Conservation (phyloP, 2,888 invertebrate genomes). For the Tetanocera ferruginea region DNA sequence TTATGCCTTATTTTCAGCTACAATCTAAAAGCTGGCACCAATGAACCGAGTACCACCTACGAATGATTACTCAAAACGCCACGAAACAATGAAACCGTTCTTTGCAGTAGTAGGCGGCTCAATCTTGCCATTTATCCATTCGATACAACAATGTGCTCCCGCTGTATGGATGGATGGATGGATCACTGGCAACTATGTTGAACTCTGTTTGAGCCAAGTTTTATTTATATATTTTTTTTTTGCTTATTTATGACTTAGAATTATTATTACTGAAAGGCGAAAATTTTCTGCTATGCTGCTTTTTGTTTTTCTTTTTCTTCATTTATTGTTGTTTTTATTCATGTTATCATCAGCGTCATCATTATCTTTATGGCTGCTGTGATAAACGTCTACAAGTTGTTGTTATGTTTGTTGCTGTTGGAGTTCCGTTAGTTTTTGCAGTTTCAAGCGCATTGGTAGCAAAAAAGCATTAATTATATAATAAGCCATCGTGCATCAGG, state of each 20-base stretch:
- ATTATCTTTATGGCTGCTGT: background rate
- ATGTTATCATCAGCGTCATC: background rate
- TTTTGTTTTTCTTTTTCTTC: background rate
- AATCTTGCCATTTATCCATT: background rate
- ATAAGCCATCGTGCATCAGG: slow-evolving; percentile 4
- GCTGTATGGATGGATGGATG: background rate
- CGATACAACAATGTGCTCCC: background rate
- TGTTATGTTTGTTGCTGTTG: background rate
- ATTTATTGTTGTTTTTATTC: background rate
- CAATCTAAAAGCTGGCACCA: slow-evolving; percentile 16
- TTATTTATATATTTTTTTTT: background rate
- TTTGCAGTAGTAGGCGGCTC: too few relatives aligned
- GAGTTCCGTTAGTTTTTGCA: slow-evolving; percentile 21
- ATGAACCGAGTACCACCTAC: slow-evolving; percentile 11
- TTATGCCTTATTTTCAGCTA: background rate
- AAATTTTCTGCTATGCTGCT: background rate
- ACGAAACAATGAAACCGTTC: background rate
- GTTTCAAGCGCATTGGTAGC: background rate
- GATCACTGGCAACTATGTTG: slow-evolving; percentile 1
- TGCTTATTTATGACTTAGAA: background rate
- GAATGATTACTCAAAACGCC: slow-evolving; percentile 14
- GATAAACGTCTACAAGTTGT: background rate
- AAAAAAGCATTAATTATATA: slow-evolving; percentile 23
- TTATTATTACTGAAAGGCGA: background rate
- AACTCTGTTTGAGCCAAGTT: background rate